Percentiles rank a stretch among this genome's conserved stretches.
Evolutionary conservation across 2,797 vertebrate species (phyloP).

Genomic region (Pantherophis vulpinus): DNA sequence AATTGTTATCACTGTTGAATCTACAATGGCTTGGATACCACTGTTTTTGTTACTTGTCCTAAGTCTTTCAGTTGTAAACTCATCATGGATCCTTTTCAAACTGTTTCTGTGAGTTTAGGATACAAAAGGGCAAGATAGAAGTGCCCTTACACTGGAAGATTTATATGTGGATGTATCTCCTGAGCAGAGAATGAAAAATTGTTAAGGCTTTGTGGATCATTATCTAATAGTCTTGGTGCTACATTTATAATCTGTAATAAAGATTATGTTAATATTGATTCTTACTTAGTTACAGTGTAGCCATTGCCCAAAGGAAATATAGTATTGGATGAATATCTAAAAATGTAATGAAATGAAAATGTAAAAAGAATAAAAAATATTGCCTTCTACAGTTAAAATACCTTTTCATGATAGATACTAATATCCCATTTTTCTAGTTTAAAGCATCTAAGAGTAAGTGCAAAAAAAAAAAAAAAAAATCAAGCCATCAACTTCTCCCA

Average conservation of each 20-base stretch:
- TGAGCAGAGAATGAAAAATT: neutral
- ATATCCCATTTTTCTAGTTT: neutral
- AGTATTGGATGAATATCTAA: neutral
- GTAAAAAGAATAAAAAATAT: neutral
- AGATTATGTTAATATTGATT: constrained; percentile 3
- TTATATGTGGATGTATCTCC: neutral
- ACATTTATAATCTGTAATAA: neutral
- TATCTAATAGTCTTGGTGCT: neutral
- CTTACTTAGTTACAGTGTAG: neutral
- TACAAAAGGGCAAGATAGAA: neutral
- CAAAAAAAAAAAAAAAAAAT: too few relatives aligned
- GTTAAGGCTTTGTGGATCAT: neutral
- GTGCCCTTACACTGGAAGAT: neutral
- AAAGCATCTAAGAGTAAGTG: neutral
- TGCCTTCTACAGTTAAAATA: neutral
- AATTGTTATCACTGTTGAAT: neutral
- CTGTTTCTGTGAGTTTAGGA: neutral
- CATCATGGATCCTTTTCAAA: neutral
- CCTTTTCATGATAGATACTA: neutral
- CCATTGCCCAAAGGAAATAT: constrained; percentile 3
- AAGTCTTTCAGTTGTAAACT: neutral
- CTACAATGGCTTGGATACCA: neutral
- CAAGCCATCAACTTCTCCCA: constrained; percentile 1
- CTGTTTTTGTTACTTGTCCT: neutral
- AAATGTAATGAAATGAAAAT: neutral